A percentile compares a stretch with the other conserved stretches of the same genome.
These are phyloP conservation scores for Bombus sibiricus DNA, from an alignment of 1,140 invertebrate species.

Conservation along the genomic window DNA sequence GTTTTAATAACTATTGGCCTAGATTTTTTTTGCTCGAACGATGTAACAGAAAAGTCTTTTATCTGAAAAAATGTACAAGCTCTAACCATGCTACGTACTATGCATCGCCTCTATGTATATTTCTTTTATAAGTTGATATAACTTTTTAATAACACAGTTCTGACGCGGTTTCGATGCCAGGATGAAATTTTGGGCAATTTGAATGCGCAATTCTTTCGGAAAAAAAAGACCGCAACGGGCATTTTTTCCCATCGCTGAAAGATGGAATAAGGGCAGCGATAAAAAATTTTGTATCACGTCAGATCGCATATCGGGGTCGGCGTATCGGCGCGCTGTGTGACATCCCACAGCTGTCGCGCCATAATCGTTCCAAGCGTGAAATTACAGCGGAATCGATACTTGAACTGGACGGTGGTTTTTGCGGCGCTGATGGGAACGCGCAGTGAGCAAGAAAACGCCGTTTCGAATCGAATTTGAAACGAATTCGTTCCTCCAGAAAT, in stretches of 20 bases:
- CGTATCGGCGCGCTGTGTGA: slow-evolving; percentile 48
- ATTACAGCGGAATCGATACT: slow-evolving; percentile 67
- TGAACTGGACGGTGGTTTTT: slow-evolving; percentile 57
- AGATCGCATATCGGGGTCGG: slow-evolving; percentile 49
- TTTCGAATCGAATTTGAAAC: slow-evolving; percentile 19
- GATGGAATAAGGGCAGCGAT: not conserved
- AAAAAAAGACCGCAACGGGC: not conserved
- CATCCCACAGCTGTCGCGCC: slow-evolving; percentile 64
- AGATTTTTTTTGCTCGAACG: not conserved
- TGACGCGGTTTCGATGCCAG: too few relatives aligned
- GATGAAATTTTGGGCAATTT: not conserved
- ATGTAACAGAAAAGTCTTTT: not conserved
- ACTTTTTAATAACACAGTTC: not conserved
- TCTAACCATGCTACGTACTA: too few relatives aligned
- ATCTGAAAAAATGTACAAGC: not conserved
- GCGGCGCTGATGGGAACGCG: slow-evolving; percentile 33
- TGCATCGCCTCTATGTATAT: too few relatives aligned
- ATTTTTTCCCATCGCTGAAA: not conserved
- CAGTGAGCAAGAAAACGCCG: slow-evolving; percentile 59
- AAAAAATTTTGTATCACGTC: slow-evolving; percentile 36
- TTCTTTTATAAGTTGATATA: not conserved
- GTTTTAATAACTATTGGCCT: slow-evolving; percentile 29
- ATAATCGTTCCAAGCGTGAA: slow-evolving; percentile 68
- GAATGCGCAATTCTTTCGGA: not conserved
- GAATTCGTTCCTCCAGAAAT: not conserved